These are phyloP conservation scores for Chromoteleia sp. DNA, from an alignment of 2,888 invertebrate species.

Conservation along the genomic window DNA sequence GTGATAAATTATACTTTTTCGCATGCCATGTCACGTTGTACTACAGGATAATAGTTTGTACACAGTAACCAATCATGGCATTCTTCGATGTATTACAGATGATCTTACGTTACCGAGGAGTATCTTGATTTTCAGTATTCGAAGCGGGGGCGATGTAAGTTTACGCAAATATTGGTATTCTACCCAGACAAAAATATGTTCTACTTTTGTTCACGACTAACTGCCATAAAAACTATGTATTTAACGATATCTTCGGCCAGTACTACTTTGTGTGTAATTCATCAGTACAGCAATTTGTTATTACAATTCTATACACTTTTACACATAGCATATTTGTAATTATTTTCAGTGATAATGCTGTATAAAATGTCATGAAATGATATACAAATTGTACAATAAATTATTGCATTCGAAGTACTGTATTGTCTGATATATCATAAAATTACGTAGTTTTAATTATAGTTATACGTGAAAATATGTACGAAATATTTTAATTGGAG, in stretches of 20 bases:
- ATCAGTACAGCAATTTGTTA: not conserved
- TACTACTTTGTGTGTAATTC: not conserved
- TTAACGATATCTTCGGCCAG: not conserved
- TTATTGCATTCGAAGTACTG: not conserved
- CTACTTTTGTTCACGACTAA: not conserved
- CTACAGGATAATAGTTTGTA: conserved; percentile 38
- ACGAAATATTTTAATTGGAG: conserved; percentile 5
- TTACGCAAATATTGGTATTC: conserved; percentile 41
- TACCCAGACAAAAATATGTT: not conserved
- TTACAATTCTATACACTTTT: not conserved
- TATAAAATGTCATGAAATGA: not conserved
- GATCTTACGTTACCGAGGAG: conserved; percentile 29
- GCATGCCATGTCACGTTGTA: conserved; percentile 49
- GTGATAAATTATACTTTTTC: conserved; percentile 43
- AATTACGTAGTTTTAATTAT: not conserved
- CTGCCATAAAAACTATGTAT: not conserved
- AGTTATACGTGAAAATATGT: conserved; percentile 1
- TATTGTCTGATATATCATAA: not conserved
- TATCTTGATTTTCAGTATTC: conserved; percentile 48
- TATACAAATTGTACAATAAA: not conserved
- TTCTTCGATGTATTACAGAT: conserved; percentile 51
- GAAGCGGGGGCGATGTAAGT: conserved; percentile 26
- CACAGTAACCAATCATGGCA: conserved; percentile 53
- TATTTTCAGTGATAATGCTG: not conserved
- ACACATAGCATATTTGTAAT: not conserved